Evolutionary conservation across 2,888 invertebrate species (phyloP).

Genomic region (Ectropis crepuscularia): DNA sequence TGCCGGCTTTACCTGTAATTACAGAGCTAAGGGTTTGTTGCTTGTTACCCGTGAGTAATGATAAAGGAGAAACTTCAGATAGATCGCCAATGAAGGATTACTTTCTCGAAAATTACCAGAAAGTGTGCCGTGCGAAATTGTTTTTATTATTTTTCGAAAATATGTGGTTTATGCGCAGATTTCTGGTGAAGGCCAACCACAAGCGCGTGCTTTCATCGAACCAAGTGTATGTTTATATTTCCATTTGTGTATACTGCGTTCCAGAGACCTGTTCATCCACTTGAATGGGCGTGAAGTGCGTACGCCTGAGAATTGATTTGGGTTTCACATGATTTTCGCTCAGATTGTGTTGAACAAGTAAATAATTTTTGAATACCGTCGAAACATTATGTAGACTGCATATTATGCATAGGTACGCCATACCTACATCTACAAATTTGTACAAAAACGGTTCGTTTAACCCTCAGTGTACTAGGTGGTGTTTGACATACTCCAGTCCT

Average conservation of each 20-base stretch:
- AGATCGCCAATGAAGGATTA: conserved; percentile 76
- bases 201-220: conserved; percentile 65
- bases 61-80: conserved; percentile 76
- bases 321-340: neutral
- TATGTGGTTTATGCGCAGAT: conserved; percentile 60
- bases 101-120: conserved; percentile 81
- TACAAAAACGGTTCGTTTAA: no score
- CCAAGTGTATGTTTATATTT: conserved; percentile 65
- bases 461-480: no score
- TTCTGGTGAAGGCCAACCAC: conserved; percentile 64
- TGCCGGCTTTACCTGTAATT: conserved; percentile 78
- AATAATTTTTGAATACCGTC: neutral
- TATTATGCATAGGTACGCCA: no score
- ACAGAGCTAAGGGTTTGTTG: conserved; percentile 61
- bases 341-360: neutral
- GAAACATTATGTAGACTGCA: no score
- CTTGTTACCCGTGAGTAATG: conserved; percentile 59
- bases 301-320: conserved; percentile 3
- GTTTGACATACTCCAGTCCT: no score
- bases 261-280: conserved; percentile 56
- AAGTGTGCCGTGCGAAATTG: conserved; percentile 78
- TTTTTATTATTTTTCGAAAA: conserved; percentile 67
- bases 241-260: conserved; percentile 53
- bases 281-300: conserved; percentile 47
- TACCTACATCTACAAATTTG: no score